Evolutionary conservation across 2,797 vertebrate genomes (phyloP), one percentile per base, ranked within the genome.

Genomic region (Chaetodon trifasciatus): DNA sequence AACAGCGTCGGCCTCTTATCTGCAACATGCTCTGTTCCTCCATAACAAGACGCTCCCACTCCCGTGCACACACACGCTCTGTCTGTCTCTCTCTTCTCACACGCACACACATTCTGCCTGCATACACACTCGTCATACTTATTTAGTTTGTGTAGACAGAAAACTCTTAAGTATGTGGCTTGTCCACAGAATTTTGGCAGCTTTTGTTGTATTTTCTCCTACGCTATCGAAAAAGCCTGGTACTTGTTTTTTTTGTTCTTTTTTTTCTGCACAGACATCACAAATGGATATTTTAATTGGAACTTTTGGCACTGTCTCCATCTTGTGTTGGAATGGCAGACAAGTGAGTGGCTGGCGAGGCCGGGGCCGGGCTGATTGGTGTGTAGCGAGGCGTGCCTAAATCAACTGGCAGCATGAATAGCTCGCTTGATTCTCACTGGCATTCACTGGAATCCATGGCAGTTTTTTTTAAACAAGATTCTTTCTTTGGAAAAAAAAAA

Each of bases 241-340:
- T 81, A 77, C 80, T 90, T 78, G 68, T 84, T 78, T 83, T 87
- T 60, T 3, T 82, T 84, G 13, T 42, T 44, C 12, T 23, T 49
- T 84, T 83, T 85, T 83, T 81, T 73, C 79, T 86, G 87, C 82
- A 83, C 81, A 93, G 86, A 90, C 91, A 93, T 94, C 92, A 92
- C 91, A 93, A 95, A 93, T 89, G 79, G 88, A 92, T 90, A 89
- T 92, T 94, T 94, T 95, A 96, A 95, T 95, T 95, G 93, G 93
- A 95, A 93, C 88, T 93, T 95, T 95, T 94, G 91, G 81, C 89
- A 84, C 92, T 93, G 93, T 94, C 94, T 95, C 94, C 94, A 95
- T 95, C 94, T 95, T 94, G 93, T 85, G 93, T 94, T 91, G 92
- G 93, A 92, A 94, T 79, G 89, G 92, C 92, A 94, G 93, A 91